phyloP scores from a whole-genome alignment of 35 echinoderm and acorn worm genomes.

The Lytechinus variegatus region DNA sequence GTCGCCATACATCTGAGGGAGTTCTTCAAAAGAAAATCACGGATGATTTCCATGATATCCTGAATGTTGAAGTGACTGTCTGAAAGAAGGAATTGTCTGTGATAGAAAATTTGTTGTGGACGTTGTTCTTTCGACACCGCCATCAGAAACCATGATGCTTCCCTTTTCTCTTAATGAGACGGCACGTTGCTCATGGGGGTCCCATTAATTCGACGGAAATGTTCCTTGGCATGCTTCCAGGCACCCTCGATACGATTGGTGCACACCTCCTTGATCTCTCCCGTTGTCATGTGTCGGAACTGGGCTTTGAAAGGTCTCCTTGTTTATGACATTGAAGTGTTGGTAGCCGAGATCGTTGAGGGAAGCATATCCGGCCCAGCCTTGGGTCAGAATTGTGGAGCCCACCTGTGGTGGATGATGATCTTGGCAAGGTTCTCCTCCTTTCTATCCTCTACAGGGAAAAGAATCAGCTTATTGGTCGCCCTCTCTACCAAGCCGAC shows the following conservation, averaged over 20 bases:
- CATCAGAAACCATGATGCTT: background rate
- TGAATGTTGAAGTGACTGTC: background rate
- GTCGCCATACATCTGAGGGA: background rate
- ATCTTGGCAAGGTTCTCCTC: background rate
- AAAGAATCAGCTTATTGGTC: background rate
- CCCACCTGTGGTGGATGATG: background rate
- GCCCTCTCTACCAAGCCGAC: too few species aligned
- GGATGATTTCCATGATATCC: constrained; percentile 30
- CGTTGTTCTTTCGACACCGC: background rate
- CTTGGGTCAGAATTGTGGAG: background rate
- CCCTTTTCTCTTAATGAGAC: background rate
- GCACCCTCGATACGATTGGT: constrained; percentile 40
- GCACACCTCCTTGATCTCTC: background rate
- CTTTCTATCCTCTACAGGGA: background rate
- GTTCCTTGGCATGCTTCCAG: constrained; percentile 44
- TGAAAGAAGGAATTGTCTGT: constrained; percentile 16
- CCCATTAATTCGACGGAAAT: constrained; percentile 6
- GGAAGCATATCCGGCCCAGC: background rate
- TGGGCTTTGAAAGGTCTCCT: background rate
- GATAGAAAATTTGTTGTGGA: background rate
- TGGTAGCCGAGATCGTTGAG: constrained; percentile 10
- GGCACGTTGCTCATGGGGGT: constrained; percentile 7
- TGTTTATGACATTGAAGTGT: constrained; percentile 36
- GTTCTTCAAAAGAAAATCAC: background rate
- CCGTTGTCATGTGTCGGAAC: background rate